phyloP scores from a whole-genome alignment of 2,113 vertebrate species.

The Clarias gariepinus region DNA sequence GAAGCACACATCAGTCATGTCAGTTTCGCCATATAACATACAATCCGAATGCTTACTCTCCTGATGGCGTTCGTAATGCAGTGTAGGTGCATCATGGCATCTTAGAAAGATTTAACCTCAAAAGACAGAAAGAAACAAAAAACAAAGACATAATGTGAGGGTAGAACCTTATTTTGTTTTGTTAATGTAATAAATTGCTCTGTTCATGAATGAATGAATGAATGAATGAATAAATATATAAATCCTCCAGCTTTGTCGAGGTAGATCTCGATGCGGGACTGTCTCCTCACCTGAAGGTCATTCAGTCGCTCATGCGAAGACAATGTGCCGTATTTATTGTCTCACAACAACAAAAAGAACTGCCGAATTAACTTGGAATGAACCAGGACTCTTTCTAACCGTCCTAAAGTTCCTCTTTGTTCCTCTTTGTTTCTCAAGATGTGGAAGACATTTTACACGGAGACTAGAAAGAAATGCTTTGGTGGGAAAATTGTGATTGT shows the following conservation, averaged over 20 bases:
- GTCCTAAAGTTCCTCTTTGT: constrained; percentile 2
- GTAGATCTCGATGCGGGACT: constrained; percentile 2
- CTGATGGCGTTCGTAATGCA: constrained; percentile 11
- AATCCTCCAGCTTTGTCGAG: constrained; percentile 34
- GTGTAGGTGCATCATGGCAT: constrained; percentile 11
- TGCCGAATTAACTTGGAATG: constrained; percentile 24
- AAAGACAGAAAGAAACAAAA: constrained; percentile 14
- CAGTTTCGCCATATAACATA: constrained; percentile 1
- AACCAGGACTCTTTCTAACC: not conserved
- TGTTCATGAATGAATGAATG: constrained; percentile 3
- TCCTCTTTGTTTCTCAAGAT: not conserved
- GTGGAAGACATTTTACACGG: constrained; percentile 1
- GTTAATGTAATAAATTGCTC: not conserved
- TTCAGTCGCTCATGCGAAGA: constrained; percentile 44
- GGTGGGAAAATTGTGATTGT: constrained; percentile 22
- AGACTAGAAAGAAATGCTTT: not conserved
- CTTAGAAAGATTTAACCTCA: not conserved
- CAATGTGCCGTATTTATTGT: constrained; percentile 7
- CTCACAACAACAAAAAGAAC: not conserved
- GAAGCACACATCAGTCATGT: constrained; percentile 18
- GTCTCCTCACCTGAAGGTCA: constrained; percentile 65
- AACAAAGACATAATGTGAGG: constrained; percentile 14
- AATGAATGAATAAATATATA: constrained; percentile 1
- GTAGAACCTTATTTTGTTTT: constrained; percentile 53
- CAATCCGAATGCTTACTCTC: constrained; percentile 43